phyloP scores from a whole-genome alignment of 2,888 invertebrate species.

The Xanthorhoe spadicearia region DNA sequence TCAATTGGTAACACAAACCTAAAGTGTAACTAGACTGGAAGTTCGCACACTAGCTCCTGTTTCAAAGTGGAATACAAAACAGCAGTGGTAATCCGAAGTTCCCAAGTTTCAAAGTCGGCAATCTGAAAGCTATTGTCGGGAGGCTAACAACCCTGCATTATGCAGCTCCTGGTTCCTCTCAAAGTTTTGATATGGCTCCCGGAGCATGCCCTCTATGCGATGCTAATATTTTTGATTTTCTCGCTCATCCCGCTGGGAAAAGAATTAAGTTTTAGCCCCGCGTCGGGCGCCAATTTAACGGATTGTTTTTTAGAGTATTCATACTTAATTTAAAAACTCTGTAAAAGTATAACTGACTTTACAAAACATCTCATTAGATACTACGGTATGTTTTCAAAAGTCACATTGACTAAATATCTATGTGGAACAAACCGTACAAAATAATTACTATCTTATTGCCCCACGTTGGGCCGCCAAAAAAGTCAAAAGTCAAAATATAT shows the following conservation, averaged over 20 bases:
- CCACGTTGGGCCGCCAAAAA: slow-evolving; percentile 6
- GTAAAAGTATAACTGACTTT: too few relatives aligned
- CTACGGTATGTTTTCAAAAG: too few relatives aligned
- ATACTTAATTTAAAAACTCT: background rate
- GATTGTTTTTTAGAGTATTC: background rate
- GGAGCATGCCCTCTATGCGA: slow-evolving; percentile 10
- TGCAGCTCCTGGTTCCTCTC: slow-evolving; percentile 38
- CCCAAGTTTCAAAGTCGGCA: slow-evolving; percentile 38
- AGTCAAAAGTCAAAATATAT: too few relatives aligned
- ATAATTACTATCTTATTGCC: background rate
- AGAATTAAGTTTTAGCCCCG: slow-evolving; percentile 8
- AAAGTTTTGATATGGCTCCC: slow-evolving; percentile 27
- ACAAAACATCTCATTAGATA: too few relatives aligned
- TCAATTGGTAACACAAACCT: slow-evolving; percentile 14
- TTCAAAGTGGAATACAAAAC: slow-evolving; percentile 25
- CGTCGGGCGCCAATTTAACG: slow-evolving; percentile 25
- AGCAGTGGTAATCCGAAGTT: slow-evolving; percentile 27
- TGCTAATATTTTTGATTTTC: slow-evolving; percentile 13
- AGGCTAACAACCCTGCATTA: slow-evolving; percentile 42
- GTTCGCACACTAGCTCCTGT: slow-evolving; percentile 15
- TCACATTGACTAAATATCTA: too few relatives aligned
- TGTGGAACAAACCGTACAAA: too few relatives aligned
- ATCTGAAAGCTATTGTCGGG: slow-evolving; percentile 43
- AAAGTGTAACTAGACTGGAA: slow-evolving; percentile 10
- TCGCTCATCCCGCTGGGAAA: background rate